phyloP scores from a whole-genome alignment of 2,888 invertebrate genomes.

The Harpalus rubripes region DNA sequence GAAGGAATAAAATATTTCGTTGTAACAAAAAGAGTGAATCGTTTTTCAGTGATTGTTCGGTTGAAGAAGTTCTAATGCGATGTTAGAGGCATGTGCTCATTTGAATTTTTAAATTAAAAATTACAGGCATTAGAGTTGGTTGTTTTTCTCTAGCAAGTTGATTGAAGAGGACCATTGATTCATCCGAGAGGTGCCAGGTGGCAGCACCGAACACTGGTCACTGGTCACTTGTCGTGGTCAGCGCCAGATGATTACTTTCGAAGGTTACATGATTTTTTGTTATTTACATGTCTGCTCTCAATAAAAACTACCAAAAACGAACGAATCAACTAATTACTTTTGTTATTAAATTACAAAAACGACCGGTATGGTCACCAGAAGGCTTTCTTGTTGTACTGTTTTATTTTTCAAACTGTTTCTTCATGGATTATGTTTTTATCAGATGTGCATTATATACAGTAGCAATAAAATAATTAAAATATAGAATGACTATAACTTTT shows the following conservation, averaged over 20 bases:
- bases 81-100: constrained; percentile 72
- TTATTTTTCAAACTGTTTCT: too few relatives aligned
- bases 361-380: too few relatives aligned
- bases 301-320: constrained; percentile 2
- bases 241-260: constrained; percentile 33
- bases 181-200: constrained; percentile 27
- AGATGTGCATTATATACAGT: too few relatives aligned
- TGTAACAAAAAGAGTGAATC: constrained; percentile 28
- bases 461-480: too few relatives aligned
- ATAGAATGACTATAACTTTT: too few relatives aligned
- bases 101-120: constrained; percentile 73
- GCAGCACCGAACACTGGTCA: constrained; percentile 10
- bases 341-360: background rate
- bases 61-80: constrained; percentile 60
- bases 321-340: background rate
- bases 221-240: constrained; percentile 27
- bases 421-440: too few relatives aligned
- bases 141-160: constrained; percentile 50
- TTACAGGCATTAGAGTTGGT: constrained; percentile 71
- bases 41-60: background rate
- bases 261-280: constrained; percentile 34
- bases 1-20: constrained; percentile 25
- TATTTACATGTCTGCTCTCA: background rate
- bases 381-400: too few relatives aligned
- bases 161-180: constrained; percentile 56